These are phyloP conservation scores for Tryphoninae sp. DNA, from an alignment of 2,888 invertebrate species.

Conservation along the genomic window DNA sequence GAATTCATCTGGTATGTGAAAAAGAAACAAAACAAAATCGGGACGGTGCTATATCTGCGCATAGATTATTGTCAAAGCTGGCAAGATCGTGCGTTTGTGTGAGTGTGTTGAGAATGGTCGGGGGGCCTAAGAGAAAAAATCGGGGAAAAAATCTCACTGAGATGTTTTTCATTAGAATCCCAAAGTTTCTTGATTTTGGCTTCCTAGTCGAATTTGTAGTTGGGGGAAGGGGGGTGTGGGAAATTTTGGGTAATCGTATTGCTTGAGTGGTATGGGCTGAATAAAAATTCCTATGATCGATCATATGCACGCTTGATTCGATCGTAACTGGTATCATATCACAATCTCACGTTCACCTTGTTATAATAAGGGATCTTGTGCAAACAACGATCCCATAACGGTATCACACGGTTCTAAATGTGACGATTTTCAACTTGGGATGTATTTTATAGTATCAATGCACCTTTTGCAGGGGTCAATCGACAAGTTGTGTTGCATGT, in stretches of 20 bases:
- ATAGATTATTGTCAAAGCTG: conserved; percentile 34
- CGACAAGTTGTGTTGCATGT: conserved; percentile 45
- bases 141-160: neutral
- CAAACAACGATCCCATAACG: neutral
- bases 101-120: conserved; percentile 16
- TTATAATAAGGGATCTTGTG: conserved; percentile 6
- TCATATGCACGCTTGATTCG: conserved; percentile 52
- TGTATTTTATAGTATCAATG: neutral
- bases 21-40: conserved; percentile 7
- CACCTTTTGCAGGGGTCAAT: conserved; percentile 37
- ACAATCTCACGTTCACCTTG: neutral
- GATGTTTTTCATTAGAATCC: conserved; percentile 13
- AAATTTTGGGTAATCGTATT: conserved; percentile 40
- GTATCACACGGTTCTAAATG: conserved; percentile 17
- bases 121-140: conserved; percentile 7
- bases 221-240: neutral
- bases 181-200: neutral
- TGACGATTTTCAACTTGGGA: conserved; percentile 18
- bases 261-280: conserved; percentile 45
- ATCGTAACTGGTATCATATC: conserved; percentile 1
- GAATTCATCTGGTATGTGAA: conserved; percentile 97
- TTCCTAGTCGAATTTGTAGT: conserved; percentile 12
- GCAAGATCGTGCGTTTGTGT: conserved; percentile 32
- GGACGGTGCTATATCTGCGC: conserved; percentile 18
- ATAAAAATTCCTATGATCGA: conserved; percentile 37